A percentile compares a stretch with the other conserved stretches of the same genome.
Evolutionary conservation across 53 echinoderm and acorn worm genomes (phyloP).

Genomic region (Crossaster papposus): DNA sequence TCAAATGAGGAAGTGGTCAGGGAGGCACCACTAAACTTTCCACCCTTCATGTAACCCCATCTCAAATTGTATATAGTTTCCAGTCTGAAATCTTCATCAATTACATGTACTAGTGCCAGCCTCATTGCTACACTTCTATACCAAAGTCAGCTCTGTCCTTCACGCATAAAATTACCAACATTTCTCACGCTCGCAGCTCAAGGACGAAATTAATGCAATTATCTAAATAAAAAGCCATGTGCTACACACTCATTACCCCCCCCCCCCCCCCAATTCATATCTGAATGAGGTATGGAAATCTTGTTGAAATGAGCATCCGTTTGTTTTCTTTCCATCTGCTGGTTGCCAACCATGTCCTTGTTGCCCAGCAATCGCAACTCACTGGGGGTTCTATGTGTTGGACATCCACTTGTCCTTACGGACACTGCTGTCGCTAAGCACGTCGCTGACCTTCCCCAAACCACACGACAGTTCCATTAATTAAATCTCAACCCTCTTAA

Average conservation of each 20-base stretch:
- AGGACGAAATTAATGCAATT: not conserved
- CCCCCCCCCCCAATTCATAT: not conserved
- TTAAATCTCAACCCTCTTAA: conserved; percentile 29
- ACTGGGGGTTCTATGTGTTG: not conserved
- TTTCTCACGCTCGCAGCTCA: conserved; percentile 1
- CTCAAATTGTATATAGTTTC: not conserved
- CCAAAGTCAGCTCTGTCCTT: too few relatives aligned
- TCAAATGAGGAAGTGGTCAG: too few relatives aligned
- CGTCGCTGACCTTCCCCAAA: conserved; percentile 20
- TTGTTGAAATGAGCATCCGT: conserved; percentile 8
- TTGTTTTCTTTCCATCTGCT: not conserved
- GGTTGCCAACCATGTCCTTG: not conserved
- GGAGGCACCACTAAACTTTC: too few relatives aligned
- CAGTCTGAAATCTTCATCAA: too few relatives aligned
- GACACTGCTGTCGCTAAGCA: conserved; percentile 15
- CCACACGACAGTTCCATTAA: conserved; percentile 20
- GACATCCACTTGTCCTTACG: conserved; percentile 51
- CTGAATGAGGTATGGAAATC: not conserved
- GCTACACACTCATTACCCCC: not conserved
- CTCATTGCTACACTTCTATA: too few relatives aligned
- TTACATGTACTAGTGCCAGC: too few relatives aligned
- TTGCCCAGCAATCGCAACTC: not conserved
- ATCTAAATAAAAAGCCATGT: not conserved
- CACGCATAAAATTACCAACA: not conserved
- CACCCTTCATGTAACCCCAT: too few relatives aligned